Evolutionary conservation across 2,888 invertebrate genomes (phyloP), one percentile per base, ranked within the genome.

Genomic region (Drosophila anomelani): DNA sequence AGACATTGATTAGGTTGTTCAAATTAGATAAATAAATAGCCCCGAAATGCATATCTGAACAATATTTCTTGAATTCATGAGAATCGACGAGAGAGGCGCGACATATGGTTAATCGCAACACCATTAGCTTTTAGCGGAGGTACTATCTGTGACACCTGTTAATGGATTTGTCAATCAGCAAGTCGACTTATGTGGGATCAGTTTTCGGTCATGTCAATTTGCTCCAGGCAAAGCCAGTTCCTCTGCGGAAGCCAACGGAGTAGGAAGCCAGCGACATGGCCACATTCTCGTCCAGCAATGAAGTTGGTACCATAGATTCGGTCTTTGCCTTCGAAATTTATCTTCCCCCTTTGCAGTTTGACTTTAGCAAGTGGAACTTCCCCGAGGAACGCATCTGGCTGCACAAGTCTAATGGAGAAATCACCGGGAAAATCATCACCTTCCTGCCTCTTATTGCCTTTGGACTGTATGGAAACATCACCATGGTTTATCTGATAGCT

Each of bases 381-480:
- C 92, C 92, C 0, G 95, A 95, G 4, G 95, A 95, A 68, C 94
- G 93, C 7, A 93, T 96, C 80, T 96, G 96, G 96, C 91, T 93
- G 56, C 92, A 94, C 9, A 94, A 94, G 63, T 93, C 95, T 13
- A 78, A 92, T 0, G 93, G 93, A 81, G 95, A 96, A 90, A 93
- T 96, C 1, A 93, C 94, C 1, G 81, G 94, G 54, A 96, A 96
- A 91, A 92, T 94, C 0, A 90, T 93, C 1, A 93, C 94, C 0
- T 94, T 96, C 92, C 74, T 95, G 1, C 93, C 95, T 0, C 91
- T 96, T 0, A 94, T 95, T 5, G 63, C 95, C 6, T 91, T 94
- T 57, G 96, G 96, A 3, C 93, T 96, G 36, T 93, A 95, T 72
- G 94, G 95, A 4, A 97, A 97, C 90, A 92, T 94, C 6, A 91